A percentile compares a stretch with the other conserved stretches of the same genome.
Evolutionary conservation across 2,113 vertebrate species (phyloP).

Genomic region (Apteryx mantelli): DNA sequence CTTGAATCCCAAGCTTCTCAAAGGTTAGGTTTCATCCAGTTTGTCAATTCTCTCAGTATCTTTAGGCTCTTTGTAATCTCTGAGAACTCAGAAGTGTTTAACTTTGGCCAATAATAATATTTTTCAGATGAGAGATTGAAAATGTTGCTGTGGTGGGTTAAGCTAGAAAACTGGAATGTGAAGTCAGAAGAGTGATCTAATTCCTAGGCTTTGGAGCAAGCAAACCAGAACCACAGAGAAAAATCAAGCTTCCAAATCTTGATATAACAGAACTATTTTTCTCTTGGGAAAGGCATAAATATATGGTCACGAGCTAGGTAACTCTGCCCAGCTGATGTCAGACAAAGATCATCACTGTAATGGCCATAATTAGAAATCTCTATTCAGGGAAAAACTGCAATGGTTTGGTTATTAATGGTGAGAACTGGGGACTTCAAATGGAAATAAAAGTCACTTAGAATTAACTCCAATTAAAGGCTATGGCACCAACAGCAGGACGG

Average conservation of each 20-base stretch:
- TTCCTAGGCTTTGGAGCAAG: not conserved
- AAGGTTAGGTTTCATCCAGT: not conserved
- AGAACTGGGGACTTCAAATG: not conserved
- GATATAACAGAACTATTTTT: not conserved
- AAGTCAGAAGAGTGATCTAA: not conserved
- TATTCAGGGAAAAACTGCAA: not conserved
- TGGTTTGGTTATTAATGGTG: not conserved
- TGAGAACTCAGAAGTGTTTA: not conserved
- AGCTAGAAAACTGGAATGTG: not conserved
- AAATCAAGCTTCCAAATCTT: not conserved
- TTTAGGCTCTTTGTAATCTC: not conserved
- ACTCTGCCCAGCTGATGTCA: not conserved
- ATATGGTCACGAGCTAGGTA: not conserved
- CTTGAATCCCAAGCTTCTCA: not conserved
- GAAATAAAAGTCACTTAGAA: not conserved
- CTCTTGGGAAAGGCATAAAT: not conserved
- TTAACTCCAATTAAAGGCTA: not conserved
- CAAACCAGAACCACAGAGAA: constrained; percentile 13
- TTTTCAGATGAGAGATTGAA: not conserved
- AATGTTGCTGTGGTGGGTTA: not conserved
- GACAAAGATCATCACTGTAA: not conserved
- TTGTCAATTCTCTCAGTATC: not conserved
- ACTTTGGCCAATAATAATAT: not conserved
- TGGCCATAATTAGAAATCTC: not conserved
- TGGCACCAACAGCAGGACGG: not conserved